A percentile compares a stretch with the other conserved stretches of the same genome.
These are phyloP conservation scores for Telmatherina bonti DNA, from an alignment of 2,797 vertebrate species.

Conservation along the genomic window DNA sequence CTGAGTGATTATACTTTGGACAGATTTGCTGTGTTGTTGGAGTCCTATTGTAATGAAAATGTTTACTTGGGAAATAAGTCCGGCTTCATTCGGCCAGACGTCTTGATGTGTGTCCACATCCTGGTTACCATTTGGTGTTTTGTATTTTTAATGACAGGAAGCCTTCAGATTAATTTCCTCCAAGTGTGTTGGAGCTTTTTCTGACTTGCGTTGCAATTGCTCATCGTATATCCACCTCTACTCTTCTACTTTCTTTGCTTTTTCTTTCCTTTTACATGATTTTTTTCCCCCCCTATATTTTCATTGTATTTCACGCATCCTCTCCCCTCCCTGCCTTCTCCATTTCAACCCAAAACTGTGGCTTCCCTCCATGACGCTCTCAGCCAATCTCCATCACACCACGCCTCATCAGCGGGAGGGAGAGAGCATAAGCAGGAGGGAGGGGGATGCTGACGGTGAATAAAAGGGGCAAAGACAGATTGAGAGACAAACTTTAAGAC, in stretches of 20 bases:
- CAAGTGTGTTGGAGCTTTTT: slow-evolving; percentile 19
- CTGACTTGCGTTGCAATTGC: slow-evolving; percentile 61
- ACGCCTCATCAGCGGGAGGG: slow-evolving; percentile 40
- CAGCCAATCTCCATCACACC: slow-evolving; percentile 65
- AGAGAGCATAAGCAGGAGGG: slow-evolving; percentile 29
- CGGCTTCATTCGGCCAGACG: neutral
- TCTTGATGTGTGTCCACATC: neutral
- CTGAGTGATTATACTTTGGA: neutral
- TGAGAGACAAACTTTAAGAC: slow-evolving; percentile 29
- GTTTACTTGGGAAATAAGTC: neutral
- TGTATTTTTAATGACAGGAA: slow-evolving; percentile 13
- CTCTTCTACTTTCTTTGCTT: neutral
- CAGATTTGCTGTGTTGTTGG: neutral
- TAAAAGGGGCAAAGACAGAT: slow-evolving; percentile 20
- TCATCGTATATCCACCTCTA: slow-evolving; percentile 8
- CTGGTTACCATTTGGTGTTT: too few species aligned
- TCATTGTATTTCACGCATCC: slow-evolving; percentile 5
- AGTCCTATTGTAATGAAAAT: neutral
- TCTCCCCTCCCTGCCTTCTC: slow-evolving; percentile 18
- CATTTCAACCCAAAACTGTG: slow-evolving; percentile 40
- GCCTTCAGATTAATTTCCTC: slow-evolving; percentile 2
- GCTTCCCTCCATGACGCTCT: slow-evolving; percentile 59
- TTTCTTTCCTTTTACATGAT: slow-evolving; percentile 1
- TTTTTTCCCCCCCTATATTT: slow-evolving; percentile 32
- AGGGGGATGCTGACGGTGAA: slow-evolving; percentile 26